Conservation (phyloP, 2,888 invertebrate genomes). For the Brachyptera putata region DNA sequence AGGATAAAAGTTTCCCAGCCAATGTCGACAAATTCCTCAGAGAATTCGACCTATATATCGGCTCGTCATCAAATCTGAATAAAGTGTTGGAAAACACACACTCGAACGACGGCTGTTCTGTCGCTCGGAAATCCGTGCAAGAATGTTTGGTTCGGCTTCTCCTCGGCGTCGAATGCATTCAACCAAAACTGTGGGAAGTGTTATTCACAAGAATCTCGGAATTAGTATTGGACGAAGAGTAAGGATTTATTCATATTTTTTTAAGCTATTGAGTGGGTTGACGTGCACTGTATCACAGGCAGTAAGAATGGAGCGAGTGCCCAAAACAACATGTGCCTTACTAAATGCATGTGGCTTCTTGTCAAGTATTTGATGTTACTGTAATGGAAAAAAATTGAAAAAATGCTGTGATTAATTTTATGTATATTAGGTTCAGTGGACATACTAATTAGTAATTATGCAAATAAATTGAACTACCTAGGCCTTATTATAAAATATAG, state of each 20-base stretch:
- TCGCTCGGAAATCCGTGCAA: constrained; percentile 5
- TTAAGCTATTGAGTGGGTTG: too few relatives aligned
- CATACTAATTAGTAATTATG: too few relatives aligned
- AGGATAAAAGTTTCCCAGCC: neutral
- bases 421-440: too few relatives aligned
- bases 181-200: neutral
- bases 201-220: neutral
- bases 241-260: neutral
- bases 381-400: too few relatives aligned
- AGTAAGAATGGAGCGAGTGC: too few relatives aligned
- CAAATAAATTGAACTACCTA: too few relatives aligned
- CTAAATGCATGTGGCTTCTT: too few relatives aligned
- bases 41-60: neutral
- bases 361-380: too few relatives aligned
- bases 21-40: neutral
- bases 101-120: neutral
- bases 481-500: too few relatives aligned
- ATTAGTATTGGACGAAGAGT: constrained; percentile 4
- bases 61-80: neutral
- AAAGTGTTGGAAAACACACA: neutral
- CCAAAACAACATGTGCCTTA: too few relatives aligned
- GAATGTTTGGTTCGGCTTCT: constrained; percentile 6
- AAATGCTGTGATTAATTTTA: too few relatives aligned
- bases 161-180: constrained; percentile 1
- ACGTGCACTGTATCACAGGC: too few relatives aligned